phyloP scores from a whole-genome alignment of 2,888 invertebrate species.

The Leptarthrus brevirostris region DNA sequence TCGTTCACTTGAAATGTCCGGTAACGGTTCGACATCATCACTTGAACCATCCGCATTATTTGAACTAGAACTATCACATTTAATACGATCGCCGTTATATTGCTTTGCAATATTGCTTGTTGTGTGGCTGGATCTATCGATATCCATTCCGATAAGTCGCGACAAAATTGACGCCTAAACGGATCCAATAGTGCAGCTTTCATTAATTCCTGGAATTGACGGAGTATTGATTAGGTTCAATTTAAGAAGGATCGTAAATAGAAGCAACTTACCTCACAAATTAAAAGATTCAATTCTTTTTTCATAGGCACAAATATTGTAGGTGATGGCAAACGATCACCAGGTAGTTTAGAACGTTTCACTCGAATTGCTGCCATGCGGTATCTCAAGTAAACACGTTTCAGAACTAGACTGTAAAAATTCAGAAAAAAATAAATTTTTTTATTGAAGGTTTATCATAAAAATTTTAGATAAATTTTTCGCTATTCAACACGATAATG shows the following conservation, averaged over 20 bases:
- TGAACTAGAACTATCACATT: conserved; percentile 32
- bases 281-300: conserved; percentile 50
- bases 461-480: not conserved
- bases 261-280: conserved; percentile 52
- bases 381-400: conserved; percentile 49
- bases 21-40: conserved; percentile 15
- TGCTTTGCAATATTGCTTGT: not conserved
- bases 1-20: conserved; percentile 24
- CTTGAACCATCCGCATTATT: not conserved
- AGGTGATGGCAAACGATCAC: conserved; percentile 55
- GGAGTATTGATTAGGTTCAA: not conserved
- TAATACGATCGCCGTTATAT: not conserved
- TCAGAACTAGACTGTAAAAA: conserved; percentile 32
- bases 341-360: conserved; percentile 55
- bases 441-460: not conserved
- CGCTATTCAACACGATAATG: not conserved
- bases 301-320: conserved; percentile 55
- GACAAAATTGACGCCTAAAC: conserved; percentile 63
- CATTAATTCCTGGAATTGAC: conserved; percentile 55
- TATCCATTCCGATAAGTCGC: conserved; percentile 68
- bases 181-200: conserved; percentile 55
- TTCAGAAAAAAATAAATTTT: not conserved
- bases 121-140: conserved; percentile 59
- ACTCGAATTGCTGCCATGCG: conserved; percentile 56
- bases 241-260: too few species aligned